Percentiles rank a stretch among this genome's conserved stretches.
Conservation (phyloP, 23 tunicate species). For the Halocynthia roretzi region DNA sequence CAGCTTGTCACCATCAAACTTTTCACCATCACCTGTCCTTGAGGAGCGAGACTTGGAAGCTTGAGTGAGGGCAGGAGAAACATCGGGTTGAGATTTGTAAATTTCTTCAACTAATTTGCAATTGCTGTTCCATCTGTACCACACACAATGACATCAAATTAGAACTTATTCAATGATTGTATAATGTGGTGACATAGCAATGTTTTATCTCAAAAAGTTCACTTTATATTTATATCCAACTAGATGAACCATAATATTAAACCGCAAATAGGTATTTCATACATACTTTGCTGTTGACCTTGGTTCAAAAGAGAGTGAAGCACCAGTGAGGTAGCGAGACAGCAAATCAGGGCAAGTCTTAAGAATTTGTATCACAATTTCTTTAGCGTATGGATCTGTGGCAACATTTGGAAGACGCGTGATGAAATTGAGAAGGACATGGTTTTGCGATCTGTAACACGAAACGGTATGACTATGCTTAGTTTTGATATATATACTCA, state of each 20-base stretch:
- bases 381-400: conserved; percentile 12
- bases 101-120: conserved; percentile 18
- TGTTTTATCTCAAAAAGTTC: too few species aligned
- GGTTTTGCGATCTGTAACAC: conserved; percentile 30
- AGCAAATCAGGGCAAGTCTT: conserved; percentile 53
- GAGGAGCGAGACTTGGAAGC: not conserved
- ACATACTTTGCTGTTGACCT: conserved; percentile 19
- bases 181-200: too few species aligned
- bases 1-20: not conserved
- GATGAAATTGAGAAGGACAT: conserved; percentile 39
- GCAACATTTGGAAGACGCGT: conserved; percentile 9
- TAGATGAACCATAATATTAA: not conserved
- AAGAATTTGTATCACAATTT: conserved; percentile 33
- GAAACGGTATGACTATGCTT: too few species aligned
- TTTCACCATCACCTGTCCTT: not conserved
- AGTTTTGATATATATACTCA: too few species aligned
- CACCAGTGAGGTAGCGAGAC: conserved; percentile 7
- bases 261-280: not conserved
- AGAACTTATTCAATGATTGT: not conserved
- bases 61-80: conserved; percentile 24
- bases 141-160: not conserved
- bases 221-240: too few species aligned
- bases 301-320: conserved; percentile 36
- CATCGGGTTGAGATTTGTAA: conserved; percentile 27
- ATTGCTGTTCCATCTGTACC: conserved; percentile 25